Evolutionary conservation across 1,140 invertebrate species (phyloP).

Genomic region (Drosophila lacteicornis): DNA sequence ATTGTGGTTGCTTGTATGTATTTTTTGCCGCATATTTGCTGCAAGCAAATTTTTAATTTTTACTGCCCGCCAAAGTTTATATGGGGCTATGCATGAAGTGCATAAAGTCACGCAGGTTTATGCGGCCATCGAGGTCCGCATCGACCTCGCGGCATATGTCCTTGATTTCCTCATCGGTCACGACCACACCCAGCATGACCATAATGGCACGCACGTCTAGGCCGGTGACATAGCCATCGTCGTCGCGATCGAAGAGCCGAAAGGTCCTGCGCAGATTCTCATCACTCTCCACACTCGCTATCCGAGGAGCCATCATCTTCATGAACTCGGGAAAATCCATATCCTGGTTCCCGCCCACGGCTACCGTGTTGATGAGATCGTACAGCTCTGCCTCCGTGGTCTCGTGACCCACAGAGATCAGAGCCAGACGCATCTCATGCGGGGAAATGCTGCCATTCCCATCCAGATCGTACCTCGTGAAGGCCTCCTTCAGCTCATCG

Average conservation of each 20-base stretch:
- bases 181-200: slow-evolving; percentile 22
- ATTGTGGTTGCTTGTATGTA: background rate
- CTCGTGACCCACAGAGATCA: slow-evolving; percentile 27
- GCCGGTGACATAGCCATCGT: slow-evolving; percentile 19
- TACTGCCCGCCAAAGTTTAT: slow-evolving; percentile 33
- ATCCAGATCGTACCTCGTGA: slow-evolving; percentile 33
- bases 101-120: slow-evolving; percentile 41
- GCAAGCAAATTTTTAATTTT: slow-evolving; percentile 57
- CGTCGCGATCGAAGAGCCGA: slow-evolving; percentile 33
- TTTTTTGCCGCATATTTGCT: slow-evolving; percentile 42
- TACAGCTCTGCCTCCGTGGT: slow-evolving; percentile 60
- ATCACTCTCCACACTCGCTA: slow-evolving; percentile 21
- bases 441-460: slow-evolving; percentile 7
- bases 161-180: slow-evolving; percentile 30
- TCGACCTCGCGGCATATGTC: slow-evolving; percentile 32
- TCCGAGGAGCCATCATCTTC: slow-evolving; percentile 16
- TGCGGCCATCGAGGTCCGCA: slow-evolving; percentile 1
- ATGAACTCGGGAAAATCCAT: slow-evolving; percentile 18
- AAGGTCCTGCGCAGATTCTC: slow-evolving; percentile 34
- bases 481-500: slow-evolving; percentile 37
- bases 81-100: slow-evolving; percentile 31
- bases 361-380: slow-evolving; percentile 28
- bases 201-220: slow-evolving; percentile 43
- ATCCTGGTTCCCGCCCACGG: background rate
- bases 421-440: slow-evolving; percentile 24